Conservation (phyloP, 2,797 vertebrate species). For the Craterocephalus amniculus region DNA sequence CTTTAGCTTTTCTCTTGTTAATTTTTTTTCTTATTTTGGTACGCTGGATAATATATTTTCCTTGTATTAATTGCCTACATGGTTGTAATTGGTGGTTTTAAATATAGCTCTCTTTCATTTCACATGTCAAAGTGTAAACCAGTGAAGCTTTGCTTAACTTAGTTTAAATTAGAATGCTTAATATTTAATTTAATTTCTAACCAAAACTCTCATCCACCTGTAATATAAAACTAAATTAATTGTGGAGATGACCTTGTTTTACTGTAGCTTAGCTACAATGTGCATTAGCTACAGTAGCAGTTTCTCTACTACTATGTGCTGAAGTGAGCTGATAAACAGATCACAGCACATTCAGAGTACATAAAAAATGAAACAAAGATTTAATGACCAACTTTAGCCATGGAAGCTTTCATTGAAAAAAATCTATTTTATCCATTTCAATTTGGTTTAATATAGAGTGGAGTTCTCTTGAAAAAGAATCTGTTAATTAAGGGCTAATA, state of each 20-base stretch:
- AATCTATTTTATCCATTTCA: background rate
- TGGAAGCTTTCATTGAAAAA: too few species aligned
- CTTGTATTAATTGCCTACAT: background rate
- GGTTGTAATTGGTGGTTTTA: background rate
- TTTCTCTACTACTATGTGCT: background rate
- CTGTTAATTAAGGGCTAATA: background rate
- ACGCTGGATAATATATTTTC: background rate
- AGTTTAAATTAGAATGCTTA: background rate
- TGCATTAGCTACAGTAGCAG: background rate
- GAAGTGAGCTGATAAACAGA: background rate
- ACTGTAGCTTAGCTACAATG: background rate
- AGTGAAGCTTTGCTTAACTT: background rate
- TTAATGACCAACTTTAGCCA: background rate
- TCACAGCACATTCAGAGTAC: background rate
- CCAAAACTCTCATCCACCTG: too few species aligned
- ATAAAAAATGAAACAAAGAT: background rate
- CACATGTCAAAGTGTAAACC: too few species aligned
- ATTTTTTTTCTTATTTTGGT: too few species aligned
- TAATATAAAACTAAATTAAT: background rate
- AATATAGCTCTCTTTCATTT: background rate
- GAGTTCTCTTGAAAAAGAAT: background rate
- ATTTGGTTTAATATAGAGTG: background rate
- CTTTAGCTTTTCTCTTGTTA: too few species aligned
- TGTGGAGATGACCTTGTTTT: background rate
- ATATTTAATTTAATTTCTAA: background rate